These are phyloP conservation scores for Galbula dea DNA, from an alignment of 2,113 vertebrate genomes.

Conservation along the genomic window DNA sequence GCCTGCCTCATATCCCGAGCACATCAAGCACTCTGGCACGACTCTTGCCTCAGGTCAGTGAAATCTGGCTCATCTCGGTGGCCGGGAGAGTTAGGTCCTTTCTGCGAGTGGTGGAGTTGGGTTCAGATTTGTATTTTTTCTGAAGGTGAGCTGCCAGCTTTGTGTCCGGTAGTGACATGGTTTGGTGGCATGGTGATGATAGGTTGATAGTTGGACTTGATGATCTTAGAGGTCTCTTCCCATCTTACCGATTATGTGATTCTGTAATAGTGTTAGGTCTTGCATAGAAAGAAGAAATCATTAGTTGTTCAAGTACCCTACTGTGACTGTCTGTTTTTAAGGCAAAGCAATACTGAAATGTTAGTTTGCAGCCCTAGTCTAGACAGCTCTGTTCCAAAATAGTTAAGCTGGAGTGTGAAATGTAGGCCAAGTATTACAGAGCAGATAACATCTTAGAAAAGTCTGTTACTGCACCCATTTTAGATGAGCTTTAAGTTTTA, in stretches of 20 bases:
- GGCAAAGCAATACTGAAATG: rapidly evolving
- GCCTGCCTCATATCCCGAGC: not conserved
- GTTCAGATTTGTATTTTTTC: rapidly evolving
- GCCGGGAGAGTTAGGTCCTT: rapidly evolving
- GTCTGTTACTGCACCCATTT: not conserved
- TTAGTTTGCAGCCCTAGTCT: not conserved
- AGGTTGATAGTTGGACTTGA: too few species aligned
- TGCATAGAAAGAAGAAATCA: rapidly evolving
- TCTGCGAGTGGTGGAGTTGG: rapidly evolving
- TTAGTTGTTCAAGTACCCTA: rapidly evolving
- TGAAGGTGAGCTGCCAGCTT: rapidly evolving
- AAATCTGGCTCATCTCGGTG: not conserved
- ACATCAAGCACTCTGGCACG: rapidly evolving
- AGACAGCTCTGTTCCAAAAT: rapidly evolving
- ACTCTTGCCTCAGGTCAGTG: rapidly evolving
- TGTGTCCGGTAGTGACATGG: too few species aligned
- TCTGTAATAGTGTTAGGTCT: not conserved
- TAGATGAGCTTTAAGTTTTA: not conserved
- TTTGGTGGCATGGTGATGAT: too few species aligned
- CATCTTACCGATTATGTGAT: too few species aligned
- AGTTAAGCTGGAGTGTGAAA: rapidly evolving
- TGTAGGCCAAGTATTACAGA: rapidly evolving
- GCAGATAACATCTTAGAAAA: not conserved
- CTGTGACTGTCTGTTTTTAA: rapidly evolving
- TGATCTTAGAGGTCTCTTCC: too few species aligned